A percentile compares a stretch with the other conserved stretches of the same genome.
Evolutionary conservation across 2,888 invertebrate genomes (phyloP).

Genomic region (Lycophotia porphyrea): DNA sequence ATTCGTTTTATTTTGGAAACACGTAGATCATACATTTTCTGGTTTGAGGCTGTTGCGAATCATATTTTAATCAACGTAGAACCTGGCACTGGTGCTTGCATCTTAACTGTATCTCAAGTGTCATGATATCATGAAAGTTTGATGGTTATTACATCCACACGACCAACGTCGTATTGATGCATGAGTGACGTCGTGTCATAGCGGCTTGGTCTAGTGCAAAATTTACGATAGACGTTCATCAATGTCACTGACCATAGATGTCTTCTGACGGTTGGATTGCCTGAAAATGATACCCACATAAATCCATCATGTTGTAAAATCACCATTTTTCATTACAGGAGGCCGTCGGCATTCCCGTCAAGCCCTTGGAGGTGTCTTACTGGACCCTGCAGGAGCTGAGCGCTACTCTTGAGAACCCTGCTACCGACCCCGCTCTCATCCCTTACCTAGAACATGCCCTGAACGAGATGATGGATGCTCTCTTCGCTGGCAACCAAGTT

Average conservation of each 20-base stretch:
- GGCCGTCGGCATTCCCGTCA: slow-evolving; percentile 66
- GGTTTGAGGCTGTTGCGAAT: too few species aligned
- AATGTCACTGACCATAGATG: neutral
- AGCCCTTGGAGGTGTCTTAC: slow-evolving; percentile 65
- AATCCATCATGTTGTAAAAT: neutral
- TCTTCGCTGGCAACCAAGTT: slow-evolving; percentile 59
- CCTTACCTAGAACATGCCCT: too few species aligned
- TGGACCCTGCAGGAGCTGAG: slow-evolving; percentile 67
- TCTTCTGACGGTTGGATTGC: neutral
- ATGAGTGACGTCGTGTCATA: neutral
- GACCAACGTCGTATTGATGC: neutral
- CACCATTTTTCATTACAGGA: too few species aligned
- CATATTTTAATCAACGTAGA: too few species aligned
- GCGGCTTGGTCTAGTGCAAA: neutral
- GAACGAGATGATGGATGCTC: too few species aligned
- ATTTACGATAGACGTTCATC: too few species aligned
- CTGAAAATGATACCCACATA: neutral
- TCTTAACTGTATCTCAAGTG: neutral
- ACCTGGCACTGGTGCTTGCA: too few species aligned
- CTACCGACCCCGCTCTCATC: slow-evolving; percentile 61
- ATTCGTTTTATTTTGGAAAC: too few species aligned
- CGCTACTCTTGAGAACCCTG: slow-evolving; percentile 57
- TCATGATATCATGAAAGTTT: neutral
- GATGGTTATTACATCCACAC: neutral
- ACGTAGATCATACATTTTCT: too few species aligned